Percentiles rank a stretch among this genome's conserved stretches.
phyloP scores from a whole-genome alignment of 64 coral and sea anemone genomes.

The Porites australiensis region DNA sequence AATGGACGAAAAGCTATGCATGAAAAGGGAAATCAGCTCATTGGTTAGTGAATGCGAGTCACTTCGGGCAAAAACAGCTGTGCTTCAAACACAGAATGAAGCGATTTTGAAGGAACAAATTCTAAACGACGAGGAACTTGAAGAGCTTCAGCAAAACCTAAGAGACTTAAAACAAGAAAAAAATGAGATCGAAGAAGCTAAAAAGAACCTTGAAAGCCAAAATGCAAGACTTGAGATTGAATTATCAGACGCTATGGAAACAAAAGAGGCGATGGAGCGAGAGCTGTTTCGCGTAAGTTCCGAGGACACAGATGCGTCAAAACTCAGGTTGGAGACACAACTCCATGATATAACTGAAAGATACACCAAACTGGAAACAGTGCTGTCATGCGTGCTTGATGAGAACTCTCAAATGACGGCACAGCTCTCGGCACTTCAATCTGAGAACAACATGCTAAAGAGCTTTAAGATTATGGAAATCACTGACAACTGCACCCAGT shows the following conservation, averaged over 20 bases:
- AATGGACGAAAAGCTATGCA: slow-evolving; percentile 12
- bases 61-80: slow-evolving; percentile 18
- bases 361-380: slow-evolving; percentile 80
- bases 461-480: slow-evolving; percentile 87
- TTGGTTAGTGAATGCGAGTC: slow-evolving; percentile 41
- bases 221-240: slow-evolving; percentile 86
- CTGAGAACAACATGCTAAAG: slow-evolving; percentile 78
- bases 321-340: slow-evolving; percentile 35
- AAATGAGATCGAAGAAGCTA: slow-evolving; percentile 49
- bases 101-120: slow-evolving; percentile 50
- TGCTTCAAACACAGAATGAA: slow-evolving; percentile 66
- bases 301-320: slow-evolving; percentile 8
- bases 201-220: slow-evolving; percentile 64
- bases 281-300: slow-evolving; percentile 66
- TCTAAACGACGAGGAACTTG: slow-evolving; percentile 44
- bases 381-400: slow-evolving; percentile 75
- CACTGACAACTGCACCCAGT: slow-evolving; percentile 81
- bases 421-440: slow-evolving; percentile 61
- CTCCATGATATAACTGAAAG: slow-evolving; percentile 54
- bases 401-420: slow-evolving; percentile 79
- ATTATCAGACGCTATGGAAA: slow-evolving; percentile 83
- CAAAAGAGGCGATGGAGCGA: slow-evolving; percentile 67
- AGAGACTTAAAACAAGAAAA: slow-evolving; percentile 28
- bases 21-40: slow-evolving; percentile 40
- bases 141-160: slow-evolving; percentile 51